Evolutionary conservation across 2,797 vertebrate species (phyloP).

Genomic region (Leptoclinus maculatus): DNA sequence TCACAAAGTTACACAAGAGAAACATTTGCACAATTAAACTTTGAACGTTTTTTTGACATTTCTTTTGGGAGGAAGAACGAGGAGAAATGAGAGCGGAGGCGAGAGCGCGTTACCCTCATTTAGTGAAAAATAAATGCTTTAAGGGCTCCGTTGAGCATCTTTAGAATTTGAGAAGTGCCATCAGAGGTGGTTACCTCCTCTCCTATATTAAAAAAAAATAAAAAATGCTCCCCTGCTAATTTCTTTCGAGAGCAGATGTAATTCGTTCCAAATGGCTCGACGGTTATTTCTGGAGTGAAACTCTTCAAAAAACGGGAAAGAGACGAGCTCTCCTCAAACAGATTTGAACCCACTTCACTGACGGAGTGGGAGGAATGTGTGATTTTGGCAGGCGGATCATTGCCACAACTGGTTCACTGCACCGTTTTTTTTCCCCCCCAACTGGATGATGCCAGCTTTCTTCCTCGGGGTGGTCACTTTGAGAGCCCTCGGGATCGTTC

Average conservation of each 20-base stretch:
- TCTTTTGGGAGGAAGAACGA: not conserved
- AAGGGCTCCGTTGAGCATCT: constrained; percentile 16
- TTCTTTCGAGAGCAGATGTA: constrained; percentile 31
- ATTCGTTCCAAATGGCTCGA: constrained; percentile 48
- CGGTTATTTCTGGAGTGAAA: constrained; percentile 48
- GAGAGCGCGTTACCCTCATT: constrained; percentile 9
- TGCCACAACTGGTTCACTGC: constrained; percentile 60
- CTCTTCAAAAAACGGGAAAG: constrained; percentile 28
- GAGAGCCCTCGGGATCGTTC: constrained; percentile 56
- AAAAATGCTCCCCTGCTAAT: constrained; percentile 10
- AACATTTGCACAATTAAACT: constrained; percentile 26
- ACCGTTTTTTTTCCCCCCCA: constrained; percentile 66
- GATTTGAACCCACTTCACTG: constrained; percentile 62
- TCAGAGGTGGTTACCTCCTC: not conserved
- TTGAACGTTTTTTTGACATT: constrained; percentile 17
- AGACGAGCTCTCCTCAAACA: constrained; percentile 50
- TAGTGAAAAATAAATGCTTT: constrained; percentile 19
- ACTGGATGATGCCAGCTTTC: constrained; percentile 64
- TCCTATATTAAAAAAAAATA: constrained; percentile 15
- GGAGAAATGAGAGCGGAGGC: not conserved
- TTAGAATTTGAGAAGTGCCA: not conserved
- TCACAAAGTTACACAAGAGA: constrained; percentile 26
- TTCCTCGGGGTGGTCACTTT: constrained; percentile 70
- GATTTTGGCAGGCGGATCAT: constrained; percentile 59
- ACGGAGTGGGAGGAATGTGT: constrained; percentile 71